phyloP scores from a whole-genome alignment of 2,888 invertebrate species.

The Macrostomum cliftonense region DNA sequence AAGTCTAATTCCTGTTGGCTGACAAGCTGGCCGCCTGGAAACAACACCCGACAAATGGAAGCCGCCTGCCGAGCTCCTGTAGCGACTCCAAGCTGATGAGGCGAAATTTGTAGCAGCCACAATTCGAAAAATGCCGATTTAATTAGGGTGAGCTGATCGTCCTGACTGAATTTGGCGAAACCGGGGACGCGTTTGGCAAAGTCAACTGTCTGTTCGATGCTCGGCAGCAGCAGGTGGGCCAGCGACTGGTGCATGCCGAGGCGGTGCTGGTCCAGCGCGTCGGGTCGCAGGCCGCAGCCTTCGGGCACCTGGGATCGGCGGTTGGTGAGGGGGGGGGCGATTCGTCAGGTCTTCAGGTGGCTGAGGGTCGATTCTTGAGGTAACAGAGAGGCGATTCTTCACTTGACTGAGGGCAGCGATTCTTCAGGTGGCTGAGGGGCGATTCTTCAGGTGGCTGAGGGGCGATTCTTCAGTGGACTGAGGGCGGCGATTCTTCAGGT shows the following conservation, averaged over 20 bases:
- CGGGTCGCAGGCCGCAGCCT: slow-evolving; percentile 1
- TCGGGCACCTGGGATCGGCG: slow-evolving; percentile 3
- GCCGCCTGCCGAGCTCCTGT: no score
- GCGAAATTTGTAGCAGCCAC: slow-evolving; percentile 67
- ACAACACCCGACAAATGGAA: no score
- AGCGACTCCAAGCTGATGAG: no score
- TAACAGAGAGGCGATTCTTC: no score
- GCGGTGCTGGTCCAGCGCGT: slow-evolving; percentile 48
- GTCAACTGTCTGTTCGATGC: slow-evolving; percentile 79
- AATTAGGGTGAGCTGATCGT: slow-evolving; percentile 84
- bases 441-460: no score
- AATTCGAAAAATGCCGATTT: slow-evolving; percentile 90
- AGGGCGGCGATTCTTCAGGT: no score
- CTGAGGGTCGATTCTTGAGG: no score
- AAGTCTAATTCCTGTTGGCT: slow-evolving; percentile 60
- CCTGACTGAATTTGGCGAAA: slow-evolving; percentile 70
- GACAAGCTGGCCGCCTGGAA: slow-evolving; percentile 70
- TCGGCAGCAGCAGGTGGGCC: slow-evolving; percentile 64
- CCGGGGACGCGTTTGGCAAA: slow-evolving; percentile 82
- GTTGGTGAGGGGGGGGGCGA: not conserved
- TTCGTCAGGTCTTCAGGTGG: no score
- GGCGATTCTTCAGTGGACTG: no score
- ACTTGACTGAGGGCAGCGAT: no score
- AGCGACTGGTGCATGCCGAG: slow-evolving; percentile 70
- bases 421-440: no score